Evolutionary conservation across 2,888 invertebrate genomes (phyloP), one percentile per base, ranked within the genome.

Genomic region (Melanotus villosus): DNA sequence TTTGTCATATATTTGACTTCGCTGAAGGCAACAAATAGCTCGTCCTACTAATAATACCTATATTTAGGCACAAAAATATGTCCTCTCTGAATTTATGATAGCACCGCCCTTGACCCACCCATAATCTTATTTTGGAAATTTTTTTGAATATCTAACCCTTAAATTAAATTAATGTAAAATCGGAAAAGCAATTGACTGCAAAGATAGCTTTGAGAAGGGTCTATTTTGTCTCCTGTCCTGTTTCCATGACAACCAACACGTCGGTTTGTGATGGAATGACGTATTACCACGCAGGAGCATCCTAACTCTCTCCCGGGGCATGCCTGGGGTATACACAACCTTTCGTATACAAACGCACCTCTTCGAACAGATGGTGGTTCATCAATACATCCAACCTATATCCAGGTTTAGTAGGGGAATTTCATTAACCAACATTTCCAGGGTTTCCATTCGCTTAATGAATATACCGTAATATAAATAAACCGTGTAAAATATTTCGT

Each of bases 221-320:
- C 36, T 59, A 59, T 52, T 66, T 66, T 59, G 59, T 66, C 47
- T 52, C 41, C 18, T 59, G 43, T 52, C 38, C 50, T 9, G 59
- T 66, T 12, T 50, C 58, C 66, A 66, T 66, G 52, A 41, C 52
- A 52, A 66, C 66, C 30, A 66, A 59, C 54, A 59, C 59, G 41
- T 66, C 66, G 59, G 65, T 58, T 38, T 52, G 59, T 66, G 66
- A 66, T 43, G 58, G 52, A 66, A 59, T 66, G 66, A 59, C 66
- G 66, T 59, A 66, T 41, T 52, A 50, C 52, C 41, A 66, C 58
- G 58, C 45, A 30, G 52, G 12, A 65, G 36, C 30, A 26, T 65
- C 36, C 64, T 26, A 12, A 38, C 43, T 18, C 65, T 57, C 45
- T 59, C 56, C 64, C 64, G 32, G 56, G 56, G 56, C 30, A 56